phyloP scores from a whole-genome alignment of 2,113 vertebrate genomes.

The Scomber scombrus region DNA sequence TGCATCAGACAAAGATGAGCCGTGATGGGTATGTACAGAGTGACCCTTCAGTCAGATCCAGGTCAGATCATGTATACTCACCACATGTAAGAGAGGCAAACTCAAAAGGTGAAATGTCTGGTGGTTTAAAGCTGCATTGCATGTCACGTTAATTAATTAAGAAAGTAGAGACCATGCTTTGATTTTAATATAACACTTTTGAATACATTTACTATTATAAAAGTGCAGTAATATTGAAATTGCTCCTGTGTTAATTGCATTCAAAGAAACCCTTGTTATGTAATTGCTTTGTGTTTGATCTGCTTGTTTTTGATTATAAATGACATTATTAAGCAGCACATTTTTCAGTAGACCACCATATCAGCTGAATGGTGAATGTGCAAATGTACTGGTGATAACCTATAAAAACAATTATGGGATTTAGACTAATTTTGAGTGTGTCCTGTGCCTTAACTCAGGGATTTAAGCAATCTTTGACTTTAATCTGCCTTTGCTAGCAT shows the following conservation, averaged over 20 bases:
- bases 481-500: too few species aligned
- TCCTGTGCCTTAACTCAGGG: not conserved
- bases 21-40: constrained; percentile 18
- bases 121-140: not conserved
- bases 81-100: not conserved
- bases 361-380: not conserved
- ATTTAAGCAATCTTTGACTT: not conserved
- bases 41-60: constrained; percentile 2
- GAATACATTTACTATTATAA: not conserved
- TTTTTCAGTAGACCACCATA: not conserved
- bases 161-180: not conserved
- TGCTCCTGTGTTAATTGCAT: not conserved
- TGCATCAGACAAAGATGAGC: constrained; percentile 49
- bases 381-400: not conserved
- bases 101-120: not conserved
- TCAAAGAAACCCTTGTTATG: not conserved
- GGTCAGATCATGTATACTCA: constrained; percentile 8
- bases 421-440: not conserved
- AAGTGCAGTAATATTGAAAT: constrained; percentile 6
- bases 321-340: not conserved
- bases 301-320: not conserved
- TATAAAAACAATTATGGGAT: not conserved
- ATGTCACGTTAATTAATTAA: not conserved
- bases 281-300: not conserved
- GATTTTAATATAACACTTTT: not conserved